Base-by-base conservation (phyloP, 2,888 invertebrate species). In the Drepanosiphum platanoidis region DNA sequence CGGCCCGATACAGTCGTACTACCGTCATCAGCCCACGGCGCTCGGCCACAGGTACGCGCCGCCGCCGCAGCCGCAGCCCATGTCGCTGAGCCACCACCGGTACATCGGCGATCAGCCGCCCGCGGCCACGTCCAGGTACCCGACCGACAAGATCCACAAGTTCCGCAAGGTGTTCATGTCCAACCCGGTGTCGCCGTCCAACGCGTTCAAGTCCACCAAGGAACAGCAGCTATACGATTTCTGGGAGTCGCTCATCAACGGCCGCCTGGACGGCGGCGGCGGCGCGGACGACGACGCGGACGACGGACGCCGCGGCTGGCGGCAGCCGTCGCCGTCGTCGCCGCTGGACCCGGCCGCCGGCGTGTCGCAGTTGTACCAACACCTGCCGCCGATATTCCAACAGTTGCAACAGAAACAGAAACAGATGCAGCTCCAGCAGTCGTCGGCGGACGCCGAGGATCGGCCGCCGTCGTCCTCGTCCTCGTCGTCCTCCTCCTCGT, bases 131-230 rank as follows among this genome's bases (percentile, higher is more conserved):
- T 1, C n/a, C 8, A 39, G 75, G 9, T 75, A 64, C 42, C 72
- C 46, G 32, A 68, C 68, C 9, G 84, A 84, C 39, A 84, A 84
- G 8, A 77, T 84, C 15, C 84, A 84, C 39, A 84, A 77, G 58
- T 84, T 36, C 66, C 84, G 84, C 3, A 84, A 84, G 30, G 66
- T 84, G 34, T 84, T 84, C n/a, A 52, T 52, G 77, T 77, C 84
- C 0, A 84, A 84, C 7, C 58, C 46, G 0, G 84, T 84, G 58
- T 84, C 84, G 9, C 84, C 84, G 30, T 77, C 84, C 5, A 84
- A 84, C 52, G 84, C 77, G 66, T 84, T 84, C 75, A 84, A 84
- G 39, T 58, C 84, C 11, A 27, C 84, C 52, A 68, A 84, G 39
- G 84, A 84, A 58, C 84, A 30, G 30, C 75, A 84, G 36, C 15